These are phyloP conservation scores for Acrobasis suavella DNA, from an alignment of 2,888 invertebrate species.

Conservation along the genomic window DNA sequence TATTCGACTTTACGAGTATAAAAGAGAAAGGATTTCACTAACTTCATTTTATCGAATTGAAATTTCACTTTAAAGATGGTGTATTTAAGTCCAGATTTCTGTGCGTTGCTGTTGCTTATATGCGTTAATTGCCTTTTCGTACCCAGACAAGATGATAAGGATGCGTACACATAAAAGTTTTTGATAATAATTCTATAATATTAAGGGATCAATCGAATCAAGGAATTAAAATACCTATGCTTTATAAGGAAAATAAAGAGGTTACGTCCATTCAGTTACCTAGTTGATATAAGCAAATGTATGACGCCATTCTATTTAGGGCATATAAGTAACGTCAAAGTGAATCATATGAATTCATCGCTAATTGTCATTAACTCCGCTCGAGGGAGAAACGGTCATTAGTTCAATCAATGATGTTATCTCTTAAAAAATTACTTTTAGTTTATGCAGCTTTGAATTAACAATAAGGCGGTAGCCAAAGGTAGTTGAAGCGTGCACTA, in stretches of 20 bases:
- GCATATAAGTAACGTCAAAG: conserved; percentile 18
- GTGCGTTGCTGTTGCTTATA: not conserved
- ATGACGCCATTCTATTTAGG: conserved; percentile 23
- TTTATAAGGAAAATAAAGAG: conserved; percentile 19
- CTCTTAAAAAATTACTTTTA: not conserved
- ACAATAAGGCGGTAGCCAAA: not conserved
- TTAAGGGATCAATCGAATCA: not conserved
- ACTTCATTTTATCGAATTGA: not conserved
- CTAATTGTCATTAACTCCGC: conserved; percentile 22
- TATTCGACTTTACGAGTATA: not conserved
- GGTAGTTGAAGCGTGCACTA: too few species aligned
- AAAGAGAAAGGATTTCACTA: not conserved
- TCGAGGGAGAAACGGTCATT: conserved; percentile 11
- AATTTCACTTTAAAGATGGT: not conserved
- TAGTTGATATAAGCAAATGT: conserved; percentile 11
- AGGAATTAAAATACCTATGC: not conserved
- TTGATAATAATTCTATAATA: not conserved
- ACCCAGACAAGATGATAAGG: conserved; percentile 7
- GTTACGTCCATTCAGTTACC: conserved; percentile 13
- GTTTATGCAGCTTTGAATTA: not conserved
- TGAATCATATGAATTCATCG: conserved; percentile 21
- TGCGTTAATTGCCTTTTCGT: conserved; percentile 11
- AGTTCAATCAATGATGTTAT: conserved; percentile 9
- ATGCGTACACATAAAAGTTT: not conserved
- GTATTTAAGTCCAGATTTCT: not conserved